Evolutionary conservation across 2,113 vertebrate genomes (phyloP).

Genomic region (Chrysochloris asiatica): DNA sequence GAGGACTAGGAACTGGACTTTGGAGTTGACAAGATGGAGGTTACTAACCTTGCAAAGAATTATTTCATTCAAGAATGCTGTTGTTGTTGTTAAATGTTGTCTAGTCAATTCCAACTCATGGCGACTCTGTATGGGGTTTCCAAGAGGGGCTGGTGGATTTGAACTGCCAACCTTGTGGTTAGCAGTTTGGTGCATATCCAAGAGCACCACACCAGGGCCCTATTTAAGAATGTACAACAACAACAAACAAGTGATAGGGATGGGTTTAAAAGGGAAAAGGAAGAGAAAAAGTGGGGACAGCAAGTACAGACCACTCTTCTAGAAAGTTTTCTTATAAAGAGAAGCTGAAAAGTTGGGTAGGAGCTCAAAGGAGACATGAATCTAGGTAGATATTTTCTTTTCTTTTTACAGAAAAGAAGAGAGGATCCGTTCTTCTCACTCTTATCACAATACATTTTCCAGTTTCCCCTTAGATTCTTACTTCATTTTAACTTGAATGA

Average conservation of each 20-base stretch:
- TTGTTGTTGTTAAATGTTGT: no score
- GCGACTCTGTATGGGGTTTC: no score
- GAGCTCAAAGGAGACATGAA: neutral
- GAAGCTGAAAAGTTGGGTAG: neutral
- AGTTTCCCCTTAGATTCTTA: neutral
- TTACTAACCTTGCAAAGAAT: neutral
- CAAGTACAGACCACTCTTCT: neutral
- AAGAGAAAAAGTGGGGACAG: neutral
- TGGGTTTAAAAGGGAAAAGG: neutral
- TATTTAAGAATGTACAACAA: no score
- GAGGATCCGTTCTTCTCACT: neutral
- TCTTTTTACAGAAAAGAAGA: neutral
- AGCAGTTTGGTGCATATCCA: no score
- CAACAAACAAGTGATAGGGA: neutral
- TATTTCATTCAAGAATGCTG: neutral
- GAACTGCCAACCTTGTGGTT: no score
- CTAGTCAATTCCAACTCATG: no score
- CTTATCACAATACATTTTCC: neutral
- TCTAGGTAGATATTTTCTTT: neutral
- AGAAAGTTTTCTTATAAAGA: neutral
- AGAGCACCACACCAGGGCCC: no score
- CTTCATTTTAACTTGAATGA: neutral
- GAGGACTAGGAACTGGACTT: neutral
- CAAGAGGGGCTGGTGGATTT: no score
- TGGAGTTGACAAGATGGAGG: neutral